Base-by-base conservation (phyloP, 2,797 vertebrate species). In the Xenentodon cancila region DNA sequence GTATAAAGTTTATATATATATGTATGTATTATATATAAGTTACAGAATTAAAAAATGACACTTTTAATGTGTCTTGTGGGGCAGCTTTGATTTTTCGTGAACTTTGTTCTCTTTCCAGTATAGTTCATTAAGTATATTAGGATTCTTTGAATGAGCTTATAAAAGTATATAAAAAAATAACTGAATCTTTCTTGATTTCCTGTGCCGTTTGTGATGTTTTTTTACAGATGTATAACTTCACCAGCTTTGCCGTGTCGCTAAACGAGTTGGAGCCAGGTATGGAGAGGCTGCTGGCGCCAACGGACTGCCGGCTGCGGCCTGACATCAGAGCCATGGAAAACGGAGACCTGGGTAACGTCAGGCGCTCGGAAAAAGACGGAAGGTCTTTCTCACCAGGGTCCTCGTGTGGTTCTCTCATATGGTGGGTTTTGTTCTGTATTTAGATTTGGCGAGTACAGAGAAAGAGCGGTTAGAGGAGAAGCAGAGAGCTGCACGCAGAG, bases 161-260 rank as follows among this genome's bases (percentile, higher is more conserved):
- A 37, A 37, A 11, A 37, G 1, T 3, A 37, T 9, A 2, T 12
- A 37, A 37, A 11, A 37, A 37, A 37, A 13, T 3, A 1, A 17
- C 19, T 61, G n/a, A 6, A 6, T 47, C 46, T 25, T 46, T 17
- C n/a, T 25, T 16, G 18, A 7, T 22, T 7, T 19, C 25, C 12
- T 20, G 16, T 27, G 22, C 32, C 49, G 18, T 70, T 20, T 72
- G 16, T 46, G 12, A 25, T 12, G n/a, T n/a, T n/a, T n/a, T 50
- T 22, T 56, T 66, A n/a, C 72, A 99, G 98, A 98, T 99, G 95
- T 99, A 99, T 82, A 98, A 97, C 85, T 99, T 99, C 85, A 98
- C 96, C 85, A 96, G 92, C 81, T 99, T 98, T 86, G 94, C 98
- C 3, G 94, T 98, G 88, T 94, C 94, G 27, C 94, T 99, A 53